Evolutionary conservation across 2,888 invertebrate species (phyloP).

Genomic region (Parnassius apollo): DNA sequence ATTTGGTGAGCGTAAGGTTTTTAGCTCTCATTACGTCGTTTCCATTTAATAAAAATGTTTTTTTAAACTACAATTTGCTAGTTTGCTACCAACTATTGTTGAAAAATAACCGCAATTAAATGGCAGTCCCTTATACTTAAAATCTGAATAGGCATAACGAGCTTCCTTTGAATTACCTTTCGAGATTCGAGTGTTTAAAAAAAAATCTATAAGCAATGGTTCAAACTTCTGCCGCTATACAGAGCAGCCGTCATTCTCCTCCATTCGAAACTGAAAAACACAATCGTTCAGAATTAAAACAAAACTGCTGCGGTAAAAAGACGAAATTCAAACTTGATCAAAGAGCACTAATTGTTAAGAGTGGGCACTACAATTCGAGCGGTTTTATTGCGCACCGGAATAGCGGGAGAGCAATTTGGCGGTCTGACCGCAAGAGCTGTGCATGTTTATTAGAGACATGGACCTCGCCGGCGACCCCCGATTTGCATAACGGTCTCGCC

Average conservation of each 20-base stretch:
- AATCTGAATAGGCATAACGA: conserved; percentile 9
- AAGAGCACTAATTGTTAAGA: conserved; percentile 64
- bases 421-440: conserved; percentile 72
- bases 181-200: conserved; percentile 20
- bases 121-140: conserved; percentile 1
- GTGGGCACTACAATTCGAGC: conserved; percentile 54
- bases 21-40: too few species aligned
- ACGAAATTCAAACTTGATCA: conserved; percentile 46
- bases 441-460: conserved; percentile 79
- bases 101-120: conserved; percentile 10
- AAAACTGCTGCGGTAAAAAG: conserved; percentile 32
- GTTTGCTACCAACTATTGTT: not conserved
- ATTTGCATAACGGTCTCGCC: conserved; percentile 79
- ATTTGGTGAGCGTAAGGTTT: too few species aligned
- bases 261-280: conserved; percentile 32
- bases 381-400: conserved; percentile 63
- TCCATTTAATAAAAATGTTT: too few species aligned
- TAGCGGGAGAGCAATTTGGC: conserved; percentile 71
- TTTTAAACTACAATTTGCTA: not conserved
- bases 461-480: conserved; percentile 63
- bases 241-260: conserved; percentile 17
- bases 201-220: conserved; percentile 20
- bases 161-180: conserved; percentile 10
- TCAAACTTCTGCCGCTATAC: conserved; percentile 18
- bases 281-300: conserved; percentile 32